A percentile compares a stretch with the other conserved stretches of the same genome.
Conservation (phyloP, 2,797 vertebrate genomes). For the Eurystomus glaucurus region DNA sequence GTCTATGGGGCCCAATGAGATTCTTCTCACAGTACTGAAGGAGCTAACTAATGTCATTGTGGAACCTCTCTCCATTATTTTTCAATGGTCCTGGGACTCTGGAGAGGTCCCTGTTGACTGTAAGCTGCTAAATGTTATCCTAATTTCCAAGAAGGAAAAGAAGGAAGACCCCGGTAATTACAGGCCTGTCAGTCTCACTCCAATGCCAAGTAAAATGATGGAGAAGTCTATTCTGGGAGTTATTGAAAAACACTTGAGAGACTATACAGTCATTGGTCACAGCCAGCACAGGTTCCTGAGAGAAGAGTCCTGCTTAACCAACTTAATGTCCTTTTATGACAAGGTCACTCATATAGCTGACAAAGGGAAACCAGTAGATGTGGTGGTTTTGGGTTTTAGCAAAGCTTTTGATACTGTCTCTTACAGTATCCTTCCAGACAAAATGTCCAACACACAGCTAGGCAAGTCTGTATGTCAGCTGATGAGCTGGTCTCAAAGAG, state of each 20-base stretch:
- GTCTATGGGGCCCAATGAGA: background rate
- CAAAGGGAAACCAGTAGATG: background rate
- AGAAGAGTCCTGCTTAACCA: background rate
- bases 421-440: background rate
- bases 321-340: background rate
- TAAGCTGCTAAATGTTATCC: background rate
- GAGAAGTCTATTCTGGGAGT: background rate
- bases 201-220: background rate
- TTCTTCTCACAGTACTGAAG: background rate
- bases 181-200: background rate
- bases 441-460: background rate
- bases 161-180: background rate
- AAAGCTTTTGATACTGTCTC: too few species aligned
- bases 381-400: background rate
- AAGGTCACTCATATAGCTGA: background rate
- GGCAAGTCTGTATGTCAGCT: fast-evolving
- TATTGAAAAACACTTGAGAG: background rate
- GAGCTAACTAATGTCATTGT: background rate
- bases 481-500: background rate
- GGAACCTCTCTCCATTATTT: background rate
- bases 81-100: background rate
- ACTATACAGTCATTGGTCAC: background rate
- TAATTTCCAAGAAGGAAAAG: background rate
- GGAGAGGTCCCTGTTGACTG: background rate
- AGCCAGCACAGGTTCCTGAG: background rate